Percentiles rank a stretch among this genome's conserved stretches.
Evolutionary conservation across 1,140 invertebrate species (phyloP).

Genomic region (Drosophila albomicans): DNA sequence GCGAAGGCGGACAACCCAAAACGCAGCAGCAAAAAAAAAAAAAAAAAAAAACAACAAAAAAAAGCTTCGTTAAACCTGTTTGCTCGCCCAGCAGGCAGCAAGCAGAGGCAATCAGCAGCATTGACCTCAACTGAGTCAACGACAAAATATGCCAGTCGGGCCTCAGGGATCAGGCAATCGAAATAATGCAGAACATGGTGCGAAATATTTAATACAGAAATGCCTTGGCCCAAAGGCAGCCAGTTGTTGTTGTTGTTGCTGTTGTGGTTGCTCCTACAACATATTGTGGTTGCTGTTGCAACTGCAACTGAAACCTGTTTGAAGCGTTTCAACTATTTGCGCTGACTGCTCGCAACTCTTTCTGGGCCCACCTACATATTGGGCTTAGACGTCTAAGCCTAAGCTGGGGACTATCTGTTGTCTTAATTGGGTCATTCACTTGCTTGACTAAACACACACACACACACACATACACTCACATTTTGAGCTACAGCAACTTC

Average conservation of each 20-base stretch:
- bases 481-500: constrained; percentile 45
- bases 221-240: constrained; percentile 56
- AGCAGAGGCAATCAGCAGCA: constrained; percentile 55
- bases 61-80: constrained; percentile 63
- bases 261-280: constrained; percentile 4
- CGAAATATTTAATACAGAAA: constrained; percentile 83
- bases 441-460: constrained; percentile 58
- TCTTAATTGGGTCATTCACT: constrained; percentile 82
- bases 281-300: constrained; percentile 33
- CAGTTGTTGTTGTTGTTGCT: constrained; percentile 25
- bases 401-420: constrained; percentile 62
- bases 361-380: constrained; percentile 45
- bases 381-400: constrained; percentile 50
- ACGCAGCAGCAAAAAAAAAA: constrained; percentile 2
- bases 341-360: constrained; percentile 4
- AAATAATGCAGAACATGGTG: constrained; percentile 83
- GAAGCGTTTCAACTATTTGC: constrained; percentile 35
- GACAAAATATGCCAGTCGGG: constrained; percentile 72
- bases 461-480: not conserved
- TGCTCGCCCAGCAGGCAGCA: constrained; percentile 51
- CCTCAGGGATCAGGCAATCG: constrained; percentile 63
- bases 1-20: constrained; percentile 28
- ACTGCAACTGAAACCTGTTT: constrained; percentile 46
- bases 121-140: constrained; percentile 82
- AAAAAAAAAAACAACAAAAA: too few species aligned